Percentiles rank a stretch among this genome's conserved stretches.
These are phyloP conservation scores for Saccostrea cuccullata DNA, from an alignment of 1,140 invertebrate species.

Conservation along the genomic window DNA sequence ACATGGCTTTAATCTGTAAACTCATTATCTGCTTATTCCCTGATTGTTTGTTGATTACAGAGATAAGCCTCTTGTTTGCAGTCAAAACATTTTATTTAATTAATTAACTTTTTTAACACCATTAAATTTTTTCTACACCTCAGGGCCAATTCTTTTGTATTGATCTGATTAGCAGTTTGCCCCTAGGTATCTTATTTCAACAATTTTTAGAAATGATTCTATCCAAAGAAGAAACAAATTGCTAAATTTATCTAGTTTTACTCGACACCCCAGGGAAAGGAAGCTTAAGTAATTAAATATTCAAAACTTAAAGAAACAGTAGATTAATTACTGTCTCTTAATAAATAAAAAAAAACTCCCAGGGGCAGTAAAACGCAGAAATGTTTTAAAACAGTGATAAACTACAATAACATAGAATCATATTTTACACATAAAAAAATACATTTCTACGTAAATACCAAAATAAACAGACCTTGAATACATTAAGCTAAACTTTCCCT, in stretches of 20 bases:
- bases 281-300: neutral
- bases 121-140: neutral
- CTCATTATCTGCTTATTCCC: neutral
- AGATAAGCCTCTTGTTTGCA: slow-evolving; percentile 3
- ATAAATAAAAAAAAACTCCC: neutral
- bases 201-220: neutral
- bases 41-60: neutral
- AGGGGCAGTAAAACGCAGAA: neutral
- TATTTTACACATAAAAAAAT: neutral
- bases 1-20: slow-evolving; percentile 12
- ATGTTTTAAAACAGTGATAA: neutral
- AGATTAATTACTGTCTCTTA: slow-evolving; percentile 10
- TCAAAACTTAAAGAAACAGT: neutral
- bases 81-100: slow-evolving; percentile 30
- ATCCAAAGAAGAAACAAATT: neutral
- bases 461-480: neutral
- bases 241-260: neutral
- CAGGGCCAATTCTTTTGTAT: neutral
- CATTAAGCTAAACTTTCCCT: neutral
- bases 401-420: neutral
- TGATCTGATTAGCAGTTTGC: neutral
- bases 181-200: neutral
- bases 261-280: neutral
- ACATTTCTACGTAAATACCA: neutral
- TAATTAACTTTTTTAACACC: slow-evolving; percentile 25